Percentiles rank a stretch among this genome's conserved stretches.
These are phyloP conservation scores for Festucalex cinctus DNA, from an alignment of 2,113 vertebrate genomes.

Conservation along the genomic window DNA sequence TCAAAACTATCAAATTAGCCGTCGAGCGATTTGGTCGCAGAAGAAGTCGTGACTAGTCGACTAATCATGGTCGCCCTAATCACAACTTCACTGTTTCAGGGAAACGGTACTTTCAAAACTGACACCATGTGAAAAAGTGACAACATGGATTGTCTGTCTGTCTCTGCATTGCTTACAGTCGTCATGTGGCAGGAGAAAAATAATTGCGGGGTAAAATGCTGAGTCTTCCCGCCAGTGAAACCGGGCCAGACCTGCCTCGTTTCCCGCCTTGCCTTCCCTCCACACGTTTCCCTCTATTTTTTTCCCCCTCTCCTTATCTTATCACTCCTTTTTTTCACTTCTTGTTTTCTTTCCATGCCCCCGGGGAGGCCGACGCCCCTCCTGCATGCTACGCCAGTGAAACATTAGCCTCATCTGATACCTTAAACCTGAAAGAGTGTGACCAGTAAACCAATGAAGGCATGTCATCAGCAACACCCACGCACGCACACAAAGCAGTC, in stretches of 20 bases:
- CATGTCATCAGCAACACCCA: conserved; percentile 26
- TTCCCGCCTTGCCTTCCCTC: conserved; percentile 23
- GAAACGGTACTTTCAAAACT: too few species aligned
- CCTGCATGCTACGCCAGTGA: conserved; percentile 47
- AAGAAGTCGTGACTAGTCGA: too few species aligned
- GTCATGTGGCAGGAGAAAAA: conserved; percentile 30
- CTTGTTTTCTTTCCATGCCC: conserved; percentile 27
- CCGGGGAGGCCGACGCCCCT: conserved; percentile 29
- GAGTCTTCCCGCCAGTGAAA: conserved; percentile 56
- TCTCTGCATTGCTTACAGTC: conserved; percentile 47
- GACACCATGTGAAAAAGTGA: too few species aligned
- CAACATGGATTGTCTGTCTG: conserved; percentile 27
- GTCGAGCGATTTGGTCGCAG: too few species aligned
- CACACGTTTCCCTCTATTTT: conserved; percentile 17
- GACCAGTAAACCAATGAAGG: conserved; percentile 43
- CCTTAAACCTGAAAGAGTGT: conserved; percentile 46
- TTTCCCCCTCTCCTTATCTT: conserved; percentile 16
- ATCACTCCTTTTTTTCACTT: conserved; percentile 19
- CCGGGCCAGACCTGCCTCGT: conserved; percentile 49
- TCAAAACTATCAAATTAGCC: too few species aligned
- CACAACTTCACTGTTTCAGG: too few species aligned
- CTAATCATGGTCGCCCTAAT: too few species aligned
- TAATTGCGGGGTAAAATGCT: conserved; percentile 26
- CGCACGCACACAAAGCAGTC: conserved; percentile 32
- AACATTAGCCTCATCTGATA: conserved; percentile 69